Evolutionary conservation across 2,888 invertebrate species (phyloP).

Genomic region (Choristoneura rosaceana): DNA sequence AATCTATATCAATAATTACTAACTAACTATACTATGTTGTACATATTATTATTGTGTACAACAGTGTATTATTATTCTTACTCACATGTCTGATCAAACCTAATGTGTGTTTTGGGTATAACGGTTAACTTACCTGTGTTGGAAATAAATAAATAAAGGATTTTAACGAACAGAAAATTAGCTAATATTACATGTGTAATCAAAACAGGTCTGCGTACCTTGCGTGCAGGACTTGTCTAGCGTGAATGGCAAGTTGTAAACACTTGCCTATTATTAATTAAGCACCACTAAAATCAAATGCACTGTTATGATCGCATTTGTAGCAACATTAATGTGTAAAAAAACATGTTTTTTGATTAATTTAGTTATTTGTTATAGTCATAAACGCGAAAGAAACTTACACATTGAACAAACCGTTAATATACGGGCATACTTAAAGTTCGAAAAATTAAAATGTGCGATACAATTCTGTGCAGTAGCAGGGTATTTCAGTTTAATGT

Average conservation of each 20-base stretch:
- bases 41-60: too few species aligned
- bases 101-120: too few species aligned
- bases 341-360: too few species aligned
- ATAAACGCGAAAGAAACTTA: too few species aligned
- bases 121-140: too few species aligned
- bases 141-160: too few species aligned
- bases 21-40: too few species aligned
- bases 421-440: neutral
- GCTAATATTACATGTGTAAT: neutral
- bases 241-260: slow-evolving; percentile 32
- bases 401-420: neutral
- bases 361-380: neutral
- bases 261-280: neutral
- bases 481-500: neutral
- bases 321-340: neutral
- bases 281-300: neutral
- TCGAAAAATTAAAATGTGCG: neutral
- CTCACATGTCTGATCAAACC: too few species aligned
- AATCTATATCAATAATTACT: too few species aligned
- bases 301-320: neutral
- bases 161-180: too few species aligned
- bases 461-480: neutral
- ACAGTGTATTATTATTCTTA: too few species aligned
- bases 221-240: slow-evolving; percentile 17
- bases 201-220: slow-evolving; percentile 23